Evolutionary conservation across 2,113 vertebrate species (phyloP), one percentile per base, ranked within the genome.

Genomic region (Neogobius melanostomus): DNA sequence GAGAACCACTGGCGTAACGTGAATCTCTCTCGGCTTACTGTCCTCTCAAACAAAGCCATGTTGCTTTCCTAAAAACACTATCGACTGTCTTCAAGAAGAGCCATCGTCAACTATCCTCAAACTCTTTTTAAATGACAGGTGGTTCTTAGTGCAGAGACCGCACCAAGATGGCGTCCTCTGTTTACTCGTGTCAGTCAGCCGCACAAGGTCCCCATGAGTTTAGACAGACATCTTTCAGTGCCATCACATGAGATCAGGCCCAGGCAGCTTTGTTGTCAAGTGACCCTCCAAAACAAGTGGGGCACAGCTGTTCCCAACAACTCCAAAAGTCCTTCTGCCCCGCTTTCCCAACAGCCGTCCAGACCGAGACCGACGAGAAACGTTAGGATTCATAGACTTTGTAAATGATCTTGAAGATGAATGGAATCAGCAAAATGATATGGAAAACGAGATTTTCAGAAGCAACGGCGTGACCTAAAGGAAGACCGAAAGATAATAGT

Each of bases 201-300:
- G 69, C 59, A 53, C 61, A 8, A 64, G 72, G 36, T 68, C 72
- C 71, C 47, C 36, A 36, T 36, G 52, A 11, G 71, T 68, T 71
- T 76, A 59, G 48, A 68, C 60, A 79, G 75, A 71, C 61, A 75
- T 74, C 66, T 59, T 74, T 78, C 66, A 75, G 63, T 69, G 66
- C 49, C 68, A 49, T 52, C 64, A 49, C 75, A 62, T 53, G 74
- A 72, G 71, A 75, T 11, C 3, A 50, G 74, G 69, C 66, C 69
- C 56, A 67, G 47, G 51, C 17, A 72, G 66, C 75, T 83, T 77
- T 85, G 77, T 87, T 78, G 83, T 84, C 78, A 72, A 82, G 80
- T 78, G 50, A 80, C 62, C 53, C 78, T 84, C 81, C 77, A 84
- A 80, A 87, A 82, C 85, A 81, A 82, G 83, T 42, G 66, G 59